Base-by-base conservation (phyloP, 2,797 vertebrate genomes). In the Zenarchopterus dispar region DNA sequence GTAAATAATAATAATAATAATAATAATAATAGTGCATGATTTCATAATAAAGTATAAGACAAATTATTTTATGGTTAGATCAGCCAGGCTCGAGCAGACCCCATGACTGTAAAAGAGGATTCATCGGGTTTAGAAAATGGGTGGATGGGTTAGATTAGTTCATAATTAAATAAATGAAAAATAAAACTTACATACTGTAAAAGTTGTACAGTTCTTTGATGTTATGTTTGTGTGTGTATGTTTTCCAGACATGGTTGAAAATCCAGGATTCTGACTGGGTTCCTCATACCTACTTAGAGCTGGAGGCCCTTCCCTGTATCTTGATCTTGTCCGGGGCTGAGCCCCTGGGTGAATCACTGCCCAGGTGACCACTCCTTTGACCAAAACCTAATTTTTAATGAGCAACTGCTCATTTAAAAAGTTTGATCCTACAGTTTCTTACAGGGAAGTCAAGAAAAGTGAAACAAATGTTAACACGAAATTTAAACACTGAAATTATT, bases 251-350 rank as follows among this genome's bases (percentile, higher is more conserved):
- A 23, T 99, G 97, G 97, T 93, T 98, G 67, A 96, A 97, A 82
- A 96, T 97, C 36, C 93, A 97, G 43, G 96, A 98, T 52, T 92
- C 92, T 1, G 93, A 97, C 44, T 99, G 97, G 97, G 90, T 90
- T 58, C 97, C 97, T 60, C 94, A 83, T 53, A 98, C 97, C 0
- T 99, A 97, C 88, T 79, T 99, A 84, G 97, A 98, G 77, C 67
- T 99, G 76, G 97, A 99, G 83, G 96, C 96, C 23, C 93, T 99
- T 70, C 96, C 97, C 21, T 99, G 97, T 80, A 97, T 99, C 85
- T 91, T 99, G 39, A 98, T 99, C 81, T 93, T 96, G 65, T 96
- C 96, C 46, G 97, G 97, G 62, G 91, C 95, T 70, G 96, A 98
- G 73, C 97, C 96, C 0, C 95, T 95, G 1, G 97, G 97, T 26